These are phyloP conservation scores for Pocota personata DNA, from an alignment of 2,888 invertebrate genomes.

Conservation along the genomic window DNA sequence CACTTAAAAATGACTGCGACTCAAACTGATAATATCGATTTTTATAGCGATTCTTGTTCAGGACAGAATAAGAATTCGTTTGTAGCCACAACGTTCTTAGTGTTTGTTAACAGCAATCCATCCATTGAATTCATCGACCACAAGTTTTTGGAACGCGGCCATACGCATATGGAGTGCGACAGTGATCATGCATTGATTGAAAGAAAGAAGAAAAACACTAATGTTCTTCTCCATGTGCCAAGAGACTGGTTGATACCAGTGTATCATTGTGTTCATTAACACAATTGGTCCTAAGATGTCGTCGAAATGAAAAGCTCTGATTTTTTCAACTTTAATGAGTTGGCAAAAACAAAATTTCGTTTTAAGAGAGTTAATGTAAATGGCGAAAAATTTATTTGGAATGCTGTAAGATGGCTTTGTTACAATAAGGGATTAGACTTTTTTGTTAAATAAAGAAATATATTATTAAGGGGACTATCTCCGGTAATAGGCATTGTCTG, in stretches of 20 bases:
- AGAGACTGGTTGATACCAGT: too few relatives aligned
- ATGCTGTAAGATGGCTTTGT: too few relatives aligned
- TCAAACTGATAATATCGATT: not conserved
- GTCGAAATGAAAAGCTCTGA: too few relatives aligned
- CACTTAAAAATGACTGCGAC: not conserved
- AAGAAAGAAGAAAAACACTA: too few relatives aligned
- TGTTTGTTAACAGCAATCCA: not conserved
- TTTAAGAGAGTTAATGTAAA: not conserved
- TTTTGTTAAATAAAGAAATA: too few relatives aligned
- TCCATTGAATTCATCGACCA: not conserved
- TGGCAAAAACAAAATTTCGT: not conserved
- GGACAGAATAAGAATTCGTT: slow-evolving; percentile 6
- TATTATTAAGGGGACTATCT: too few relatives aligned
- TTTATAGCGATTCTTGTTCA: not conserved
- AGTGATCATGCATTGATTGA: too few relatives aligned
- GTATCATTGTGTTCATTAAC: not conserved
- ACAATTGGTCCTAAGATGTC: not conserved
- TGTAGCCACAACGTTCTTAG: not conserved
- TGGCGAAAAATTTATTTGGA: not conserved
- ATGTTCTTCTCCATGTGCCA: too few relatives aligned
- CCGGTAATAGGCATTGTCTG: too few relatives aligned
- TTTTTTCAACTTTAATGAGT: not conserved
- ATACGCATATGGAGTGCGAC: not conserved
- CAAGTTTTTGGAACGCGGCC: too few relatives aligned
- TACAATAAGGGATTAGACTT: not conserved